Conservation (phyloP, 1,140 invertebrate genomes). For the Homarus americanus region DNA sequence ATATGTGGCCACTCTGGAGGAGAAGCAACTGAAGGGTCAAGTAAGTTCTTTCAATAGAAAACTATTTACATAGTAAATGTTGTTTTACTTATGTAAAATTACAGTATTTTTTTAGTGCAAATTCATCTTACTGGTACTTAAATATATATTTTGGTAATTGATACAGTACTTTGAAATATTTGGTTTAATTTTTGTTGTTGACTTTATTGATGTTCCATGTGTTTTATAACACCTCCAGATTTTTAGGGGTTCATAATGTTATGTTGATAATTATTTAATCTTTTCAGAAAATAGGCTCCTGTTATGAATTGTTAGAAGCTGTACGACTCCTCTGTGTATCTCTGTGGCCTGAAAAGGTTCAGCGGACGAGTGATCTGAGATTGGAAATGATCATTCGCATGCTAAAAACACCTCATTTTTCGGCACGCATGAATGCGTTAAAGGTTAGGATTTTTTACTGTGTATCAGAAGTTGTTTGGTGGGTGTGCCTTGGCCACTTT, state of each 20-base stretch:
- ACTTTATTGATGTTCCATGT: no score
- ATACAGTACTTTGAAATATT: no score
- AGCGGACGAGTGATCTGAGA: slow-evolving; percentile 79
- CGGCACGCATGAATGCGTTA: slow-evolving; percentile 81
- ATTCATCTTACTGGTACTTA: no score
- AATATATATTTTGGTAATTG: no score
- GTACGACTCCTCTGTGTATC: slow-evolving; percentile 79
- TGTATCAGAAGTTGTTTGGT: no score
- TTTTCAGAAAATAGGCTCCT: slow-evolving; percentile 79
- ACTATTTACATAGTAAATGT: background rate
- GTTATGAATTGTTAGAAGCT: slow-evolving; percentile 79
- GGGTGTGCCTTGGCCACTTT: no score
- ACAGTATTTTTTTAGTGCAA: no score
- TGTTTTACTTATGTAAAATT: background rate
- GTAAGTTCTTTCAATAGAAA: slow-evolving; percentile 74
- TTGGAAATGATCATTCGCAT: slow-evolving; percentile 80
- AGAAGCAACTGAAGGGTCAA: slow-evolving; percentile 80
- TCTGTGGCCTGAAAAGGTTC: slow-evolving; percentile 79
- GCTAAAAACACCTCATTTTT: slow-evolving; percentile 81
- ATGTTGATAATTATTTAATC: slow-evolving; percentile 30
- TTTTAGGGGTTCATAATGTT: no score
- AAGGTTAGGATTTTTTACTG: slow-evolving; percentile 79
- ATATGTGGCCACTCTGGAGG: slow-evolving; percentile 78
- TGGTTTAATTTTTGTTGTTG: no score
- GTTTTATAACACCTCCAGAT: no score